phyloP scores from a whole-genome alignment of 2,888 invertebrate genomes.

The Julus scanicus region DNA sequence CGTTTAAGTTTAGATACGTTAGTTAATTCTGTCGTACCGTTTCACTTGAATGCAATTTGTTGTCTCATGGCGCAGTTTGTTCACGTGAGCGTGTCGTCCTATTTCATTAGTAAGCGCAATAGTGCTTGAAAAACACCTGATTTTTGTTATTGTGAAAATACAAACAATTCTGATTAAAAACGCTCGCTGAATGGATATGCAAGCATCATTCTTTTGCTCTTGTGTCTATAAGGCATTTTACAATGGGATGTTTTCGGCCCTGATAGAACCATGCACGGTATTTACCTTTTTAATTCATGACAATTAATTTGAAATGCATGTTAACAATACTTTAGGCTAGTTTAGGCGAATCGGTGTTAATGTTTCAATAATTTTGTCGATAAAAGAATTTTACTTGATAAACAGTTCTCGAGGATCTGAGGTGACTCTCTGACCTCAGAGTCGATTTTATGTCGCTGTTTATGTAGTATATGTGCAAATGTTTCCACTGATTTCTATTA shows the following conservation, averaged over 20 bases:
- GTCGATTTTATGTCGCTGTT: too few relatives aligned
- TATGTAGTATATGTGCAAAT: too few relatives aligned
- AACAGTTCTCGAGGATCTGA: too few relatives aligned
- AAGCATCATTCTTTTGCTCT: neutral
- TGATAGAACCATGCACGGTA: neutral
- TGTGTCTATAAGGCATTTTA: neutral
- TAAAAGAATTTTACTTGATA: too few relatives aligned
- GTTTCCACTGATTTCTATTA: too few relatives aligned
- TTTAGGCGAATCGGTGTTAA: too few relatives aligned
- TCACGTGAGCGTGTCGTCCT: neutral
- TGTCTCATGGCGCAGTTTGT: neutral
- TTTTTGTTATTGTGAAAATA: conserved; percentile 22
- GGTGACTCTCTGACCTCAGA: too few relatives aligned
- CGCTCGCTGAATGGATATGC: conserved; percentile 7
- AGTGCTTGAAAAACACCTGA: neutral
- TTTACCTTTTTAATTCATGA: neutral
- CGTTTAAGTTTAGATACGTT: too few relatives aligned
- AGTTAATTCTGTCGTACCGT: neutral
- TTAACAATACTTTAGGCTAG: too few relatives aligned
- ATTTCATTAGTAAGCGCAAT: neutral
- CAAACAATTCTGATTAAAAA: neutral
- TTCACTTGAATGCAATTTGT: neutral
- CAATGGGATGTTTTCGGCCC: neutral
- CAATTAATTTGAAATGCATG: neutral
- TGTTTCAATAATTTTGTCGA: too few relatives aligned